phyloP scores from a whole-genome alignment of 1,140 invertebrate genomes.

The Bombus turneri region DNA sequence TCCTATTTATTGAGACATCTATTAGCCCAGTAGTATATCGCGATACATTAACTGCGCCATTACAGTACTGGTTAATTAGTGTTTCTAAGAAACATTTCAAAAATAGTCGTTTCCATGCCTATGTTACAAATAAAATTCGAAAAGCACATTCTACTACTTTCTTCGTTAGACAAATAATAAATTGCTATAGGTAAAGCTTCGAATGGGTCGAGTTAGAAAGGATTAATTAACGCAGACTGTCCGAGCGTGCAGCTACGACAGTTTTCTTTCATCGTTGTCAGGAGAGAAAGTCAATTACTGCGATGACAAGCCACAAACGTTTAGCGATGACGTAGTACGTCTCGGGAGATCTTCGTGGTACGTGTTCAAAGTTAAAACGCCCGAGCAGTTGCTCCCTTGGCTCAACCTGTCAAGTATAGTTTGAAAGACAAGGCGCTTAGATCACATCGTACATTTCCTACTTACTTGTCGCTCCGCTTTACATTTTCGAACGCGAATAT shows the following conservation, averaged over 20 bases:
- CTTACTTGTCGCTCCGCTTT: slow-evolving; percentile 35
- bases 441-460: slow-evolving; percentile 48
- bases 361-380: slow-evolving; percentile 55
- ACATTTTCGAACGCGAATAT: not conserved
- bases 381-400: slow-evolving; percentile 33
- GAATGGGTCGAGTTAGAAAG: slow-evolving; percentile 9
- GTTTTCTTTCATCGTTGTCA: slow-evolving; percentile 58
- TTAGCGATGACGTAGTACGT: slow-evolving; percentile 54
- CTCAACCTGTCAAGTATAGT: slow-evolving; percentile 45
- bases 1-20: slow-evolving; percentile 25
- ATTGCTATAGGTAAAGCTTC: not conserved
- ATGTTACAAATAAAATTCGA: not conserved
- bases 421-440: slow-evolving; percentile 35
- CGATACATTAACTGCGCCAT: too few species aligned
- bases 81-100: too few species aligned
- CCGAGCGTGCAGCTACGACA: slow-evolving; percentile 8
- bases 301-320: slow-evolving; percentile 60
- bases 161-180: not conserved
- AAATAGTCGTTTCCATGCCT: too few species aligned
- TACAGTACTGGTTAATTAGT: too few species aligned
- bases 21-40: too few species aligned
- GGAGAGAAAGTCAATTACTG: slow-evolving; percentile 72
- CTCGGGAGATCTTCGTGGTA: slow-evolving; percentile 59
- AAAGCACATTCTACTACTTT: not conserved
- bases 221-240: slow-evolving; percentile 50